Evolutionary conservation across 1,140 invertebrate genomes (phyloP).

Genomic region (Papilio polytes): DNA sequence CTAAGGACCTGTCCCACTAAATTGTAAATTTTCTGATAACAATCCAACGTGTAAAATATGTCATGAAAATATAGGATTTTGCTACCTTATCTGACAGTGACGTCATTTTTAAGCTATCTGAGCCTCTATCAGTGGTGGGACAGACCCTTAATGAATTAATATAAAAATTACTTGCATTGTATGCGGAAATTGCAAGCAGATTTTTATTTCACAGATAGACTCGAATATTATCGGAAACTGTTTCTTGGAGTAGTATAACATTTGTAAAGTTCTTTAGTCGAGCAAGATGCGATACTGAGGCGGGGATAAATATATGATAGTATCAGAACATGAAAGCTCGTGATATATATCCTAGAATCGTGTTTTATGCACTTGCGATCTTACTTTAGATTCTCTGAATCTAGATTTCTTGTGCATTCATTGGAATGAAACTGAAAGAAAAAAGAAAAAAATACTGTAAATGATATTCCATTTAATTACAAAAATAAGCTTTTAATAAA

Average conservation of each 20-base stretch:
- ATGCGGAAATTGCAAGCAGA: background rate
- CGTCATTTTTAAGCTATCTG: too few species aligned
- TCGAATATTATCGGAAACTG: background rate
- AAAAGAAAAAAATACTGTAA: background rate
- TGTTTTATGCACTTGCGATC: slow-evolving; percentile 19
- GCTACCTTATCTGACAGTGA: too few species aligned
- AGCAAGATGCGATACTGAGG: slow-evolving; percentile 20
- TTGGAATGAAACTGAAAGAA: background rate
- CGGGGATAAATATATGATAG: slow-evolving; percentile 23
- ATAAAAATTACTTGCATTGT: too few species aligned
- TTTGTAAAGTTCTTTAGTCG: slow-evolving; percentile 1
- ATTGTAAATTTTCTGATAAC: too few species aligned
- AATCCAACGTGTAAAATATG: too few species aligned
- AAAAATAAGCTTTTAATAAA: background rate
- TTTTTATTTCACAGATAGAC: background rate
- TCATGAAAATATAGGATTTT: too few species aligned
- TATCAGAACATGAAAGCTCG: slow-evolving; percentile 29
- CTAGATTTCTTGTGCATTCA: background rate
- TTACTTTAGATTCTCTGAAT: background rate
- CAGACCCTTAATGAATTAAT: too few species aligned
- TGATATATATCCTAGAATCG: slow-evolving; percentile 29
- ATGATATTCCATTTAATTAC: background rate
- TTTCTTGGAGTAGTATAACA: background rate
- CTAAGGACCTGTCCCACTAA: too few species aligned
- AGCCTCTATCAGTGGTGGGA: too few species aligned